A percentile compares a stretch with the other conserved stretches of the same genome.
Evolutionary conservation across 2,888 invertebrate genomes (phyloP).

Genomic region (Bimastos eiseni): DNA sequence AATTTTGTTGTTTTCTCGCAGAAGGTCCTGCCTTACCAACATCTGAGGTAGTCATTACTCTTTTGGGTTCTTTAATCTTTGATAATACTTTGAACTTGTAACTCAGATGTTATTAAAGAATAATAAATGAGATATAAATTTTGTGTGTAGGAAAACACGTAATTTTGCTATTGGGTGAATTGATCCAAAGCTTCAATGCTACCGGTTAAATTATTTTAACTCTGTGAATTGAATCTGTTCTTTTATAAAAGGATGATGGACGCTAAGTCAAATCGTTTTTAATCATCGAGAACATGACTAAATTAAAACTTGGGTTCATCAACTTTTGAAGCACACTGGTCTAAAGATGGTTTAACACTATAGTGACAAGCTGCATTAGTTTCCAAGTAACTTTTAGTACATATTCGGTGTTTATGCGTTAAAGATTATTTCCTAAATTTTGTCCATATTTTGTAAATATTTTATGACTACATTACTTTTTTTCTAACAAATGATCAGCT

Average conservation of each 20-base stretch:
- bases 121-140: neutral
- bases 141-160: neutral
- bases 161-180: neutral
- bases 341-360: neutral
- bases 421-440: neutral
- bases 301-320: neutral
- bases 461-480: neutral
- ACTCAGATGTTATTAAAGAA: neutral
- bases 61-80: neutral
- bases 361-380: too few relatives aligned
- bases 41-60: conserved; percentile 57
- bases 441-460: neutral
- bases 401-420: too few relatives aligned
- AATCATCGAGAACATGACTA: neutral
- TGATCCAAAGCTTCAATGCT: neutral
- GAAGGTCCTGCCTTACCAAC: conserved; percentile 61
- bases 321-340: neutral
- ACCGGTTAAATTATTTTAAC: neutral
- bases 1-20: conserved; percentile 59
- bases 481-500: neutral
- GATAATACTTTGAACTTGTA: neutral
- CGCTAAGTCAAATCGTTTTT: neutral
- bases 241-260: too few relatives aligned
- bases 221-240: neutral
- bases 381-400: too few relatives aligned